phyloP scores from a whole-genome alignment of 2,113 vertebrate genomes.

The Bagarius yarrelli region DNA sequence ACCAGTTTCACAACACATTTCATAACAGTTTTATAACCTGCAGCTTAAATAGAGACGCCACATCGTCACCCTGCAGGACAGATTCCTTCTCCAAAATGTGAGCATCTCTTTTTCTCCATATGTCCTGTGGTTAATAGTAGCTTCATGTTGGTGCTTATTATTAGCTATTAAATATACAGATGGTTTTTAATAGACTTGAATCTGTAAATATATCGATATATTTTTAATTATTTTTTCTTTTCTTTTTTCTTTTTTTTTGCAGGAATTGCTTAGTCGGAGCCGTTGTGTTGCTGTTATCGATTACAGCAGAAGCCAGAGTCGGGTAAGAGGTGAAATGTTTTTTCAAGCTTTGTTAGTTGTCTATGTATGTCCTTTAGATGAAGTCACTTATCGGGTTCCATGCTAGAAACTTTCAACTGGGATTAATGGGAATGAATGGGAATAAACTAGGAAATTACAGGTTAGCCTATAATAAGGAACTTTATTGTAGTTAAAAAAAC shows the following conservation, averaged over 20 bases:
- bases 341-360: background rate
- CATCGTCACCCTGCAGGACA: background rate
- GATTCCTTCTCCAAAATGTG: background rate
- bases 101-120: background rate
- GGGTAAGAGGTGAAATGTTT: constrained; percentile 59
- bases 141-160: background rate
- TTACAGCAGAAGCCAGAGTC: constrained; percentile 63
- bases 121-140: background rate
- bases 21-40: constrained; percentile 3
- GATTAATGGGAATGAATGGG: too few relatives aligned
- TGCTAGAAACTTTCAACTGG: too few relatives aligned
- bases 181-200: background rate
- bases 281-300: constrained; percentile 57
- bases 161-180: background rate
- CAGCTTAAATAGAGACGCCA: constrained; percentile 1
- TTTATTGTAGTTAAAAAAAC: too few relatives aligned
- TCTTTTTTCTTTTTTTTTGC: constrained; percentile 4
- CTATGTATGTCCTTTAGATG: background rate
- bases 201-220: background rate
- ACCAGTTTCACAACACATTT: background rate
- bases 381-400: background rate
- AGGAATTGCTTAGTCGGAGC: constrained; percentile 63
- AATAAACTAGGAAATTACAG: too few relatives aligned
- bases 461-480: too few relatives aligned
- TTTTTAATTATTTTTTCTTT: too few relatives aligned